phyloP scores from a whole-genome alignment of 2,888 invertebrate species.

The Syritta pipiens region DNA sequence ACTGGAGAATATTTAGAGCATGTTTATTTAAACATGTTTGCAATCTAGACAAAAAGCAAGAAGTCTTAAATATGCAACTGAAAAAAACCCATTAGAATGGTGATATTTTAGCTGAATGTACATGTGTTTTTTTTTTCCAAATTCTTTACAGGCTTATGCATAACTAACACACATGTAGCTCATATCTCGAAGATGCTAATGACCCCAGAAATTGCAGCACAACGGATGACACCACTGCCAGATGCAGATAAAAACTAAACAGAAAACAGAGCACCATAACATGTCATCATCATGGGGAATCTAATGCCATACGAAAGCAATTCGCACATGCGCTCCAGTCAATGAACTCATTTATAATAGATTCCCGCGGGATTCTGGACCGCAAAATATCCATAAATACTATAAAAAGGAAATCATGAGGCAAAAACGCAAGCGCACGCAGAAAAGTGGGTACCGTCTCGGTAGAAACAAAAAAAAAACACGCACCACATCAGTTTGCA shows the following conservation, averaged over 20 bases:
- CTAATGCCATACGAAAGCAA: conserved; percentile 53
- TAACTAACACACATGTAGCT: too few species aligned
- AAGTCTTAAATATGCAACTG: too few species aligned
- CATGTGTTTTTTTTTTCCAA: too few species aligned
- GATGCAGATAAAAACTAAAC: conserved; percentile 41
- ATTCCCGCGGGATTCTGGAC: conserved; percentile 64
- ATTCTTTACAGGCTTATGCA: too few species aligned
- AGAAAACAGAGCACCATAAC: conserved; percentile 43
- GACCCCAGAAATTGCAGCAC: conserved; percentile 24
- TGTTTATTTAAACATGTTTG: too few species aligned
- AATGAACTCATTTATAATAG: conserved; percentile 69
- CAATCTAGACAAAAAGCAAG: too few species aligned
- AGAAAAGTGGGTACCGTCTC: conserved; percentile 26
- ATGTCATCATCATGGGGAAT: conserved; percentile 47
- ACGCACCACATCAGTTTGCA: conserved; percentile 59
- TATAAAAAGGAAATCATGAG: not conserved
- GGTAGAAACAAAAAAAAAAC: conserved; percentile 44
- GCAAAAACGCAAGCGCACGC: conserved; percentile 60
- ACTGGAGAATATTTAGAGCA: too few species aligned
- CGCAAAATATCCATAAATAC: conserved; percentile 56
- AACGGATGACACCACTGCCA: conserved; percentile 47
- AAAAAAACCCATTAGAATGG: too few species aligned
- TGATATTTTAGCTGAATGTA: too few species aligned
- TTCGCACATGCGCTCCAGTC: conserved; percentile 69
- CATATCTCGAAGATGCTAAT: too few species aligned